phyloP scores from a whole-genome alignment of 2,113 vertebrate species.

The Hiodon tergisus region DNA sequence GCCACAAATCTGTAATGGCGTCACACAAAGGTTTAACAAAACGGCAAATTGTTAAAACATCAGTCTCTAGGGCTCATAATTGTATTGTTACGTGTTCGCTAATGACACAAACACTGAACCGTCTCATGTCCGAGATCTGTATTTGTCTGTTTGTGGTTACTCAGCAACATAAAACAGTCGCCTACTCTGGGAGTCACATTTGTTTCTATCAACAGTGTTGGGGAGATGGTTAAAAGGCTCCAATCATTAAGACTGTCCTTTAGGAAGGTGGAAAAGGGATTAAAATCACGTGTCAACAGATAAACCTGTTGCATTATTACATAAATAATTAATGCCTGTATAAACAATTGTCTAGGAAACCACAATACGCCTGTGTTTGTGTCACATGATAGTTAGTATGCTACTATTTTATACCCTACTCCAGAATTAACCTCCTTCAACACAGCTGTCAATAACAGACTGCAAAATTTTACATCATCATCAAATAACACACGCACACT shows the following conservation, averaged over 20 bases:
- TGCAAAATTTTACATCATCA: slow-evolving; percentile 22
- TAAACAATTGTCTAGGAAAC: slow-evolving; percentile 33
- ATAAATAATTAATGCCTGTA: slow-evolving; percentile 34
- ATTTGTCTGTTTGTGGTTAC: slow-evolving; percentile 42
- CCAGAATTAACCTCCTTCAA: slow-evolving; percentile 31
- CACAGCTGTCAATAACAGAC: slow-evolving; percentile 38
- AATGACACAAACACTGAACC: slow-evolving; percentile 38
- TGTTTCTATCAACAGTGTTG: slow-evolving; percentile 35
- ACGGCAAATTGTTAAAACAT: too few species aligned
- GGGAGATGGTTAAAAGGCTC: slow-evolving; percentile 34
- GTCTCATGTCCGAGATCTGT: slow-evolving; percentile 32
- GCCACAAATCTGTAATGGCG: too few species aligned
- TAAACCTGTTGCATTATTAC: slow-evolving; percentile 41
- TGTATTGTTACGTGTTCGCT: too few species aligned
- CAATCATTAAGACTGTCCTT: slow-evolving; percentile 36
- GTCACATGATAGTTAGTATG: slow-evolving; percentile 41
- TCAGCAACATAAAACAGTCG: slow-evolving; percentile 48
- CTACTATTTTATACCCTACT: slow-evolving; percentile 30
- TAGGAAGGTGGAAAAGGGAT: slow-evolving; percentile 50
- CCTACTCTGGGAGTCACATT: slow-evolving; percentile 26
- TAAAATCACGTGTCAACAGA: slow-evolving; percentile 43
- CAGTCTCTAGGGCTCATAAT: too few species aligned
- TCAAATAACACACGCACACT: slow-evolving; percentile 9
- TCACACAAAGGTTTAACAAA: too few species aligned
- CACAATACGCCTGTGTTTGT: slow-evolving; percentile 36